These are phyloP conservation scores for Lontra canadensis DNA, from an alignment of 2,113 vertebrate species.

Conservation along the genomic window DNA sequence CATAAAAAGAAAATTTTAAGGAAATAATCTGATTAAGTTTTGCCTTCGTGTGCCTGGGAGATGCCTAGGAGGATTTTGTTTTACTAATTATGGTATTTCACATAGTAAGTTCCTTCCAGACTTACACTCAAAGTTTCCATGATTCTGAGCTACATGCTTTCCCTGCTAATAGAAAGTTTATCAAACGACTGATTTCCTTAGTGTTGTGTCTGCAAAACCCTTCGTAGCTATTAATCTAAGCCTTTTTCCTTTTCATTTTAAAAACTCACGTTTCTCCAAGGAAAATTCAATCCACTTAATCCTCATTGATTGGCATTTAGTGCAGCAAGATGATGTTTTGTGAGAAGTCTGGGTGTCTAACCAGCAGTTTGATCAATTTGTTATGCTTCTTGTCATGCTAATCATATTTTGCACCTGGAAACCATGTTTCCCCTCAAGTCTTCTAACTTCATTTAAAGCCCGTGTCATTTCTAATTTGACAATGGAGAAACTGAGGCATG, in stretches of 20 bases:
- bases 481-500: constrained; percentile 73
- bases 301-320: constrained; percentile 77
- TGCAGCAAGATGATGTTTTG: constrained; percentile 66
- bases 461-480: constrained; percentile 64
- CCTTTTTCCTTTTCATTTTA: constrained; percentile 62
- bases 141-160: not conserved
- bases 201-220: constrained; percentile 65
- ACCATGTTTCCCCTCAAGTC: constrained; percentile 61
- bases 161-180: constrained; percentile 46
- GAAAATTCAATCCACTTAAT: constrained; percentile 76
- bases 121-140: not conserved
- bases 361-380: constrained; percentile 70
- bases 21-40: constrained; percentile 6
- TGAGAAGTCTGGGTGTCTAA: constrained; percentile 69
- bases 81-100: not conserved
- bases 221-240: constrained; percentile 65
- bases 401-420: constrained; percentile 74
- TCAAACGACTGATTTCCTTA: constrained; percentile 71
- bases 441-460: constrained; percentile 45
- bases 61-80: not conserved
- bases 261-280: constrained; percentile 71
- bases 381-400: constrained; percentile 69
- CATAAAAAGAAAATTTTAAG: not conserved
- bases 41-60: not conserved
- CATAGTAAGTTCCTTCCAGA: not conserved